Evolutionary conservation across 2,888 invertebrate genomes (phyloP).

Genomic region (Leptinotarsa juncta): DNA sequence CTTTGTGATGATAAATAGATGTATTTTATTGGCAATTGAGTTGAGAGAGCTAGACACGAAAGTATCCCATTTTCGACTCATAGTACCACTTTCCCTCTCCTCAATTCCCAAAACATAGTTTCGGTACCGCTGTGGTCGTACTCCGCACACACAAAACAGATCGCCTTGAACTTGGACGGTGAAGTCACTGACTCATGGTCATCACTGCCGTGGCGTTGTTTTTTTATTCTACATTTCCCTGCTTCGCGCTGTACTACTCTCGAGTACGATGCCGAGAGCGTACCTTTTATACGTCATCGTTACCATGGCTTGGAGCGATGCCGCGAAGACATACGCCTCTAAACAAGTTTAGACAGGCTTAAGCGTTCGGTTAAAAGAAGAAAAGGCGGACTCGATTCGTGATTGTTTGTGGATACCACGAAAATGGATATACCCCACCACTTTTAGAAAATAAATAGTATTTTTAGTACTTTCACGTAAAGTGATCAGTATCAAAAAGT

Average conservation of each 20-base stretch:
- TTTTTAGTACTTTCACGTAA: too few relatives aligned
- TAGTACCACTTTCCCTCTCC: conserved; percentile 6
- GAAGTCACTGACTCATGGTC: conserved; percentile 53
- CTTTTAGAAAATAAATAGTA: too few relatives aligned
- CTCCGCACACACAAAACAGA: conserved; percentile 35
- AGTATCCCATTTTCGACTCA: not conserved
- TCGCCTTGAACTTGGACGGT: conserved; percentile 52
- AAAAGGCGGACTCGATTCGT: too few relatives aligned
- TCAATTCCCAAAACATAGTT: conserved; percentile 20
- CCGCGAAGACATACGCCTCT: not conserved
- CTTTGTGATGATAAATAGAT: too few relatives aligned
- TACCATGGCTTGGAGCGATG: not conserved
- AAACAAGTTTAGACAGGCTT: conserved; percentile 7
- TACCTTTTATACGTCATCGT: conserved; percentile 3
- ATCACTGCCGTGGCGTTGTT: not conserved
- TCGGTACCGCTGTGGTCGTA: conserved; percentile 44
- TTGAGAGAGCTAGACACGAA: too few relatives aligned
- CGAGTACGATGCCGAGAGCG: not conserved
- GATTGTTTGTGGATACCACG: too few relatives aligned
- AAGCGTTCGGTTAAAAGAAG: not conserved
- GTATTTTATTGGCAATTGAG: too few relatives aligned
- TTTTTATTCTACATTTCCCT: not conserved
- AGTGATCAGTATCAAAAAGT: too few relatives aligned
- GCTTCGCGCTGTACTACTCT: not conserved
- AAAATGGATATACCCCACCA: too few relatives aligned